Percentiles rank a stretch among this genome's conserved stretches.
These are phyloP conservation scores for roundworm (Caenorhabditis elegans) DNA, from an alignment of 1,140 invertebrate species.

Conservation along the genomic window DNA sequence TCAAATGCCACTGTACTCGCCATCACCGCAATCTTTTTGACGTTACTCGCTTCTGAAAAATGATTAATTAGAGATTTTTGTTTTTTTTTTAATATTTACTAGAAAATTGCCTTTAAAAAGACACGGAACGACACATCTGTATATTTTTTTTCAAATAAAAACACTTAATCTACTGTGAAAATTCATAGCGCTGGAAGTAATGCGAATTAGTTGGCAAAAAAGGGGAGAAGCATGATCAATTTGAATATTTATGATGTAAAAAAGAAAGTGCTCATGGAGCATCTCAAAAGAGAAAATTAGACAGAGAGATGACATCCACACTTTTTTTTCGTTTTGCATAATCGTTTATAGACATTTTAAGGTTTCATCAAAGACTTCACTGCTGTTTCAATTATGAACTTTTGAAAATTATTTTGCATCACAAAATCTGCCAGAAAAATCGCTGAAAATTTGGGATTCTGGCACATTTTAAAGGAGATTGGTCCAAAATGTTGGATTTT, in stretches of 20 bases:
- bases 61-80: too few species aligned
- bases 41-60: constrained; percentile 18
- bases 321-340: not conserved
- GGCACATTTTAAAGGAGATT: too few species aligned
- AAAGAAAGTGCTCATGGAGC: too few species aligned
- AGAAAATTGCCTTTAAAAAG: too few species aligned
- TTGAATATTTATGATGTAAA: constrained; percentile 12
- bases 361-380: not conserved
- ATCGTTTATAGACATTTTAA: not conserved
- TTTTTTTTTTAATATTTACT: too few species aligned
- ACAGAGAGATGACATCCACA: not conserved
- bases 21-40: not conserved
- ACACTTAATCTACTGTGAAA: not conserved
- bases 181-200: not conserved
- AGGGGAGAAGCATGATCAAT: not conserved
- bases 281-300: not conserved
- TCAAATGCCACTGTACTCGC: constrained; percentile 11
- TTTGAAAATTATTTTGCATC: too few species aligned
- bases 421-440: too few species aligned
- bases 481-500: too few species aligned
- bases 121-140: too few species aligned
- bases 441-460: too few species aligned
- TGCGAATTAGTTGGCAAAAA: not conserved
- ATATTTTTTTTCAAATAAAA: too few species aligned
- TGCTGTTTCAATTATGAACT: not conserved